These are phyloP conservation scores for Oncopeltus fasciatus DNA, from an alignment of 1,140 invertebrate species.

Conservation along the genomic window DNA sequence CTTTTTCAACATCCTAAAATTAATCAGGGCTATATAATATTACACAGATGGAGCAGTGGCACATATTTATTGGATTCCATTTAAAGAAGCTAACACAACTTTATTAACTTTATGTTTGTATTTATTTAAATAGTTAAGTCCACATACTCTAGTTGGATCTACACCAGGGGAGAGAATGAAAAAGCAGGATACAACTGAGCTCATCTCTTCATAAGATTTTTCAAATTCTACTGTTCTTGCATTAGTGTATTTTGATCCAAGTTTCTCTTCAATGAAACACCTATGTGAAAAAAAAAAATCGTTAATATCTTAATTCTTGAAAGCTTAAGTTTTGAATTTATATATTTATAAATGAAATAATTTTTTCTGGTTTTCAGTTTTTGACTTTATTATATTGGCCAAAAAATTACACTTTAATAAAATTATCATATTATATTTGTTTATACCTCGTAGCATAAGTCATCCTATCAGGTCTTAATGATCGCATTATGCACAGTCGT, in stretches of 20 bases:
- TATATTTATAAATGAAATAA: too few relatives aligned
- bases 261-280: slow-evolving; percentile 68
- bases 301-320: too few relatives aligned
- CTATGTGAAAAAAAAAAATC: slow-evolving; percentile 26
- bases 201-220: slow-evolving; percentile 76
- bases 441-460: slow-evolving; percentile 45
- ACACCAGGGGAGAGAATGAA: slow-evolving; percentile 92
- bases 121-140: not conserved
- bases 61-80: too few relatives aligned
- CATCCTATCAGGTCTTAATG: slow-evolving; percentile 78
- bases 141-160: slow-evolving; percentile 64
- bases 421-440: too few relatives aligned
- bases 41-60: too few relatives aligned
- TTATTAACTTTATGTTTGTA: not conserved
- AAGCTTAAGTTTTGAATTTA: too few relatives aligned
- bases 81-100: not conserved
- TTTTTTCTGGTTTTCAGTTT: too few relatives aligned
- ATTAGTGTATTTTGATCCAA: slow-evolving; percentile 71
- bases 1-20: slow-evolving; percentile 55
- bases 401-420: too few relatives aligned
- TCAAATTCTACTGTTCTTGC: slow-evolving; percentile 61
- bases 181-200: slow-evolving; percentile 72
- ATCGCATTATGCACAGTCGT: slow-evolving; percentile 77
- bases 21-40: too few relatives aligned
- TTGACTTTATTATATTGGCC: too few relatives aligned